Conservation (phyloP, 1,140 invertebrate species). For the Drosophila varians region DNA sequence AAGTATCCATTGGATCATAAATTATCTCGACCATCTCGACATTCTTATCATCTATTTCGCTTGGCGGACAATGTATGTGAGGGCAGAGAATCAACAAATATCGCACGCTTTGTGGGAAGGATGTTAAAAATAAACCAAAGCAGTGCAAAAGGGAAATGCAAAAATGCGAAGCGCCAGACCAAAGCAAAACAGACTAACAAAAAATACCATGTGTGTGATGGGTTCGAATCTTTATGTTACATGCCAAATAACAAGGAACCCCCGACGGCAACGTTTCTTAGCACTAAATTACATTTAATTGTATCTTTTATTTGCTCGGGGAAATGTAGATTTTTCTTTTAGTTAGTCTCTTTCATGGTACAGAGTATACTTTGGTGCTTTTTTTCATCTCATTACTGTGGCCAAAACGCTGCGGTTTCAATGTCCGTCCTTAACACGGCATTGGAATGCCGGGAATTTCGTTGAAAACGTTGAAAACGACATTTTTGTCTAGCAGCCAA, state of each 20-base stretch:
- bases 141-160: conserved; percentile 35
- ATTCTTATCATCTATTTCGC: conserved; percentile 19
- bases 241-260: conserved; percentile 23
- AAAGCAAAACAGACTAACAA: conserved; percentile 49
- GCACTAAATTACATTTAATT: conserved; percentile 57
- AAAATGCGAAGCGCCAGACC: conserved; percentile 56
- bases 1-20: conserved; percentile 3
- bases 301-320: conserved; percentile 17
- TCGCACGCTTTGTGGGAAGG: conserved; percentile 41
- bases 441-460: conserved; percentile 54
- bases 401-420: conserved; percentile 39
- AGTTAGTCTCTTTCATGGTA: not conserved
- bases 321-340: conserved; percentile 26
- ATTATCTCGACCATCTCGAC: not conserved
- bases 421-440: conserved; percentile 60
- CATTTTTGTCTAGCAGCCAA: conserved; percentile 61
- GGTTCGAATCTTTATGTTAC: conserved; percentile 26
- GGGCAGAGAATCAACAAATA: conserved; percentile 9
- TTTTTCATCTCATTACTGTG: conserved; percentile 37
- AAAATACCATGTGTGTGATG: conserved; percentile 11
- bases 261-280: conserved; percentile 4
- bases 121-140: conserved; percentile 65
- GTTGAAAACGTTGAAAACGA: conserved; percentile 31
- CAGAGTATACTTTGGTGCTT: conserved; percentile 24
- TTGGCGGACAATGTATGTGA: conserved; percentile 14